Evolutionary conservation across 2,888 invertebrate species (phyloP), one percentile per base, ranked within the genome.

Genomic region (Erebia aethiops): DNA sequence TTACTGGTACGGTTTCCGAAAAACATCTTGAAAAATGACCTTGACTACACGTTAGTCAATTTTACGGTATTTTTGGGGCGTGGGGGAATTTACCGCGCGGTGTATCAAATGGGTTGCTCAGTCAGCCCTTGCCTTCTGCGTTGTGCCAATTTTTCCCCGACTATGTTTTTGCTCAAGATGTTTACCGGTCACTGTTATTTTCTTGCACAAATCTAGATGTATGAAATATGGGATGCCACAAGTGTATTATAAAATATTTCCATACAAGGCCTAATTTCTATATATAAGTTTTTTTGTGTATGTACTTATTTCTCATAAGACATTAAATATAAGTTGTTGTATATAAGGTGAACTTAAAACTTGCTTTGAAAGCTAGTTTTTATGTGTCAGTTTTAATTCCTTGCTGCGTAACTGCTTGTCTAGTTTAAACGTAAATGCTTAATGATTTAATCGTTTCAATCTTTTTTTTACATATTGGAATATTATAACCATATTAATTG

Each of bases 151-250:
- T 13, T 35, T 2, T 11, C 43, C 46, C 46, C 46, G 13, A 46
- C 46, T 46, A 11, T 46, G 1, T 46, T 46, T 46, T 46, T 46
- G 46, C 13, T 46, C 46, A 46, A 46, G 46, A 46, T 46, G 11
- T 46, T 46, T 13, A 13, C 13, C 46, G 11, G 46, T 46, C 81
- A 82, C n/a, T 51, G 46, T 51, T 79, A 82, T 88, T 88, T 89
- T 90, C 86, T 87, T 86, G 70, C 64, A 71, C 69, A 72, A 72
- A 67, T 62, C 46, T 68, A 51, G 41, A 69, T 64, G 11, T 71
- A 67, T 52, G 56, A 49, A 49, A 35, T 26, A 61, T 26, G n/a
- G 58, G 51, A 43, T 52, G 26, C 43, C 51, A 58, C 26, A 60
- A 67, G 46, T 67, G 60, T 35, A 60, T 67, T 65, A 60, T 62